A percentile compares a stretch with the other conserved stretches of the same genome.
phyloP scores from a whole-genome alignment of 2,797 vertebrate genomes.

The Enteromius trimaculatus region DNA sequence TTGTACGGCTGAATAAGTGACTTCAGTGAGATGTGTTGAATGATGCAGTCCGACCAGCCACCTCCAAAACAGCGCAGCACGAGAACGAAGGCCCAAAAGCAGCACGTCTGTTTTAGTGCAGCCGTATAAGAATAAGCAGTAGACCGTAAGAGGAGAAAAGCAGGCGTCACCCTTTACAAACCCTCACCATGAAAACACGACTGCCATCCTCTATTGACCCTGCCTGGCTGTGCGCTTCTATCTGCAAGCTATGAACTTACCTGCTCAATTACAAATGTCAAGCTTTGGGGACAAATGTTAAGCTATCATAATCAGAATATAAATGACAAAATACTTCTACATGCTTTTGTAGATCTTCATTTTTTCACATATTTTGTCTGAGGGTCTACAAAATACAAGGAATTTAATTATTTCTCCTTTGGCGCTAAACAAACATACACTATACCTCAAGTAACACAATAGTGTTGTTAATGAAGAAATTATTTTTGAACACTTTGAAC shows the following conservation, averaged over 20 bases:
- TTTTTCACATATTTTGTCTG: neutral
- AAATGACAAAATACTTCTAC: neutral
- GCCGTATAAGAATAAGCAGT: conserved; percentile 50
- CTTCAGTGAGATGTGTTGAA: conserved; percentile 35
- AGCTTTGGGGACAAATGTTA: neutral
- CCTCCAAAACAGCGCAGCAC: conserved; percentile 46
- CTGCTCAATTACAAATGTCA: neutral
- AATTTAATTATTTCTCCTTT: neutral
- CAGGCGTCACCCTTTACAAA: conserved; percentile 28
- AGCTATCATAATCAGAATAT: neutral
- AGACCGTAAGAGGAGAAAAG: conserved; percentile 41
- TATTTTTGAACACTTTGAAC: neutral
- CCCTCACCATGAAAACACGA: conserved; percentile 28
- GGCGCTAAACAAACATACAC: neutral
- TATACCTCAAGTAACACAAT: neutral
- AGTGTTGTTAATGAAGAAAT: neutral
- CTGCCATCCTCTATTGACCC: neutral
- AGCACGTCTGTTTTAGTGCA: conserved; percentile 53
- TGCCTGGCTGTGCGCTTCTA: neutral
- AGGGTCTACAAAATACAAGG: neutral
- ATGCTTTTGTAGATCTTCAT: neutral
- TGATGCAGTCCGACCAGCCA: conserved; percentile 18
- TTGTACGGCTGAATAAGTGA: conserved; percentile 1
- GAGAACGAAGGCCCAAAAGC: conserved; percentile 49
- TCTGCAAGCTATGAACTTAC: conserved; percentile 22